Evolutionary conservation across 2,888 invertebrate genomes (phyloP).

Genomic region (Dascillus cervinus): DNA sequence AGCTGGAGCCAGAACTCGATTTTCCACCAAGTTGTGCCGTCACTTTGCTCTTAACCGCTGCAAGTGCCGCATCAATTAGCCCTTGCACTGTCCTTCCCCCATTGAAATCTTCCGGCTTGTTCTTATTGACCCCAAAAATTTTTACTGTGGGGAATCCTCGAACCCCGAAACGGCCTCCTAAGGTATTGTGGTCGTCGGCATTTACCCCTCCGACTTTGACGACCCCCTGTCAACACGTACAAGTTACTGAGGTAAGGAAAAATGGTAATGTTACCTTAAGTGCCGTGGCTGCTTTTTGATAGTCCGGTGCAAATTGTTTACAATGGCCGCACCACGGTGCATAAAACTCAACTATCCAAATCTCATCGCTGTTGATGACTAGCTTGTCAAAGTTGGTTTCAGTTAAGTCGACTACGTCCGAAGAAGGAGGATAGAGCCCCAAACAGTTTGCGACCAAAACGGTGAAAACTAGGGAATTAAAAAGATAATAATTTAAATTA

Average conservation of each 20-base stretch:
- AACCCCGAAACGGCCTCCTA: constrained; percentile 74
- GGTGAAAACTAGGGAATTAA: no score
- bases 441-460: constrained; percentile 33
- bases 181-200: constrained; percentile 78
- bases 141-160: constrained; percentile 95
- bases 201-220: constrained; percentile 92
- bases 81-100: constrained; percentile 80
- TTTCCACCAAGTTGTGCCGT: constrained; percentile 61
- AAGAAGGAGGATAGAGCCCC: constrained; percentile 59
- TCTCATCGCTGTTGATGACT: constrained; percentile 73
- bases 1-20: constrained; percentile 26
- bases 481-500: no score
- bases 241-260: not conserved
- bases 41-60: constrained; percentile 67
- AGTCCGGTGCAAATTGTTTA: constrained; percentile 84
- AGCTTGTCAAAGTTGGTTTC: constrained; percentile 77
- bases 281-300: constrained; percentile 86
- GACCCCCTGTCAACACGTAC: constrained; percentile 70
- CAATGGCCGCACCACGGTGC: constrained; percentile 97
- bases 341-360: constrained; percentile 95
- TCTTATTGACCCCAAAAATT: constrained; percentile 81
- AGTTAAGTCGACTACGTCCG: constrained; percentile 81
- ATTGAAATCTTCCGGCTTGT: constrained; percentile 73
- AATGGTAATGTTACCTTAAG: constrained; percentile 57
- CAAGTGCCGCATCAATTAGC: constrained; percentile 78